phyloP scores from a whole-genome alignment of 2,888 invertebrate genomes.

The Prionchulus punctatus region DNA sequence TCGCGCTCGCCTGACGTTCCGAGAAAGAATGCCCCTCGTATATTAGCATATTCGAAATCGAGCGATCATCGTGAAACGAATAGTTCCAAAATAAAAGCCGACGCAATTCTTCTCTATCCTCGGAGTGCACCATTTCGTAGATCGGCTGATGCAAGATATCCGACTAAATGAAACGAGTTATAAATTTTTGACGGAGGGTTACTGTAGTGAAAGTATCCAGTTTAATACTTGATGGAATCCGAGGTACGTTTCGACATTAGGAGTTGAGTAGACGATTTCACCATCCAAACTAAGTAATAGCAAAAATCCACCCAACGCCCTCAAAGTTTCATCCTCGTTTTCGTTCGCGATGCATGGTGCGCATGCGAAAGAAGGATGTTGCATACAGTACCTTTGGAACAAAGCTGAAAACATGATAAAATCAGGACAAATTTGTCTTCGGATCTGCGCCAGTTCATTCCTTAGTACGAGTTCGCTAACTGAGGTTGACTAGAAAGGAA shows the following conservation, averaged over 20 bases:
- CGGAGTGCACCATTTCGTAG: conserved; percentile 94
- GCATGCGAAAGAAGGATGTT: too few species aligned
- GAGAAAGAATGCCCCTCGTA: conserved; percentile 32
- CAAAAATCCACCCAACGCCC: conserved; percentile 97
- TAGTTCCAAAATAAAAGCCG: conserved; percentile 18
- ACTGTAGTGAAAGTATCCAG: too few species aligned
- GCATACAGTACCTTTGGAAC: too few species aligned
- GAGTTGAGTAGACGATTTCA: conserved; percentile 97
- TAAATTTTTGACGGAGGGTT: too few species aligned
- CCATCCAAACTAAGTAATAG: conserved; percentile 87
- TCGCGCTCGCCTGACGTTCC: conserved; percentile 90
- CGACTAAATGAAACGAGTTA: conserved; percentile 52
- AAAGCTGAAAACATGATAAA: not conserved
- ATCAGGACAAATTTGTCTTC: too few species aligned
- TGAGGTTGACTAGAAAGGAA: too few species aligned
- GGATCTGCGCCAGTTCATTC: too few species aligned
- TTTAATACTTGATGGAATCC: conserved; percentile 99
- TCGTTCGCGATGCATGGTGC: too few species aligned
- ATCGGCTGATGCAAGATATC: conserved; percentile 99
- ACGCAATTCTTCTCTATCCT: conserved; percentile 71
- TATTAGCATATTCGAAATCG: not conserved
- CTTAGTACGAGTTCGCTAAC: too few species aligned
- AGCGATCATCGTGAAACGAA: not conserved
- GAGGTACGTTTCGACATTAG: conserved; percentile 97
- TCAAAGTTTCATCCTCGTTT: conserved; percentile 30